phyloP scores from a whole-genome alignment of 1,140 invertebrate species.

The Subanguina moxae region DNA sequence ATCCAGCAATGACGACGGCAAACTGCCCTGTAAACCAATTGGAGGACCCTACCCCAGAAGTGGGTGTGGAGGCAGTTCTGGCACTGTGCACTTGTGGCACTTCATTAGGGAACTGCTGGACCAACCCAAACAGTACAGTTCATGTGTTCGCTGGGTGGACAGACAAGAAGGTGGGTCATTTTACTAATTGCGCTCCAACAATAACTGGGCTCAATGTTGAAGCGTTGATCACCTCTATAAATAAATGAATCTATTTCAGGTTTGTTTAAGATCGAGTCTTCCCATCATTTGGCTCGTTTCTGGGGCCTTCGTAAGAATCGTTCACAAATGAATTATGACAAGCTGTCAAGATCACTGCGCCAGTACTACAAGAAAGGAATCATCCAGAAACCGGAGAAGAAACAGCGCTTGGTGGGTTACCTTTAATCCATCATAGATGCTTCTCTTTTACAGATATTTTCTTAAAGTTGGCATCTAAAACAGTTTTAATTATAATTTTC shows the following conservation, averaged over 20 bases:
- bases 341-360: slow-evolving; percentile 88
- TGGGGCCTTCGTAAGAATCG: slow-evolving; percentile 97
- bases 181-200: slow-evolving; percentile 3
- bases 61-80: slow-evolving; percentile 29
- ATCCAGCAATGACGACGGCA: slow-evolving; percentile 10
- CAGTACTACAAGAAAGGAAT: slow-evolving; percentile 99
- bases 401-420: slow-evolving; percentile 72
- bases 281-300: slow-evolving; percentile 83
- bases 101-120: slow-evolving; percentile 91
- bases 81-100: slow-evolving; percentile 96
- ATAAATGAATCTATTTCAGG: slow-evolving; percentile 64
- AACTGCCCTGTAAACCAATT: neutral
- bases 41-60: neutral
- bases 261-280: slow-evolving; percentile 98
- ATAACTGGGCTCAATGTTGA: neutral
- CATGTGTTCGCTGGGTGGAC: slow-evolving; percentile 93
- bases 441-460: too few relatives aligned
- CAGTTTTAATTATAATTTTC: too few relatives aligned
- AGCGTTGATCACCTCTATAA: too few relatives aligned
- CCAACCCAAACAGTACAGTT: slow-evolving; percentile 77
- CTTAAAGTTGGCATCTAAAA: too few relatives aligned
- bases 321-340: slow-evolving; percentile 99
- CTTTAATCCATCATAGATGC: too few relatives aligned
- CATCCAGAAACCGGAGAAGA: slow-evolving; percentile 97
- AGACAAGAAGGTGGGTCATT: slow-evolving; percentile 69